Base-by-base conservation (phyloP, 1,140 invertebrate genomes). In the Propsilocerus akamusi region DNA sequence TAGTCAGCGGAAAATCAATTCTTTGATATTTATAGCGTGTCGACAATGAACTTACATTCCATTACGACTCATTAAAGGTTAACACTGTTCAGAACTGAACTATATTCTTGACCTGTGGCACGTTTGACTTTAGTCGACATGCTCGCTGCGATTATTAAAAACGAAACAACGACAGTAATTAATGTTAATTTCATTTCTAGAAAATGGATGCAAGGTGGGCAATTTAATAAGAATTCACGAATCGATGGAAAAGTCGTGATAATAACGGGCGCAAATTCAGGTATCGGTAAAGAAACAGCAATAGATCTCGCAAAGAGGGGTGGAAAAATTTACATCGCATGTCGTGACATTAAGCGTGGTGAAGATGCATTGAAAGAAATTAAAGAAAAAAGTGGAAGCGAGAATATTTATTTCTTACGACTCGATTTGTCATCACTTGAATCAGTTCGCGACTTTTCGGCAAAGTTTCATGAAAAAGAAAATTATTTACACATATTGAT, bases 181-280 rank as follows among this genome's bases (percentile, higher is more conserved):
- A 30, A 30, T 11, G 10, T 30, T 30, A 30, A 30, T 30, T 30
- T 8, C 10, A 30, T 30, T 30, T 11, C 2, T 30, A 41, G 34
- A 41, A 41, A 41, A 20, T 41, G 34, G 34, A 41, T 41, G 17
- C 14, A 5, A 20, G 34, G 34, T 17, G 34, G 14, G 5, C 14
- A 41, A 5, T 41, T 41, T 20, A 20, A 20, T 7, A 41, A 20
- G 17, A 20, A 41, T 20, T 59, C 66, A 23, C 52, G 68, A 48
- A 58, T 55, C 5, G 63, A 73, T 51, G 74, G 68, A 2, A 85
- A 86, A 69, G 72, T 82, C n/a, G 68, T 77, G 5, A 74, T 89
- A 41, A 65, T 89, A 17, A 88, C 85, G 20, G 85, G 86, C 50
- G 75, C 78, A n/a, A 87, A 82, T 64, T 75, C 73, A 52, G 86